A percentile compares a stretch with the other conserved stretches of the same genome.
Evolutionary conservation across 2,888 invertebrate genomes (phyloP).

Genomic region (Netelia virgata): DNA sequence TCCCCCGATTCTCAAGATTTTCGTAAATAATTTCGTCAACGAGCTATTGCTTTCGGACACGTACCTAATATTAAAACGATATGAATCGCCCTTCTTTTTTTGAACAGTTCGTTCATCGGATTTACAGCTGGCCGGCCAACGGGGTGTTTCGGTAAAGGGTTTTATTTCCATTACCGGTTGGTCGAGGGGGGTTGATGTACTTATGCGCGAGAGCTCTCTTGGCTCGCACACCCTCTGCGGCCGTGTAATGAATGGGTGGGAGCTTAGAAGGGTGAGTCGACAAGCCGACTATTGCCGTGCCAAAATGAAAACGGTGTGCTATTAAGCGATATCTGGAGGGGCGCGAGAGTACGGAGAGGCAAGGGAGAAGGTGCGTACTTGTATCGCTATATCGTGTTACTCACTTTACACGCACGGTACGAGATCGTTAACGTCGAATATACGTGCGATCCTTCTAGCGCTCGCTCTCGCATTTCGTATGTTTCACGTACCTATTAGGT

Average conservation of each 20-base stretch:
- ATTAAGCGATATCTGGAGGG: conserved; percentile 8
- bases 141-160: conserved; percentile 16
- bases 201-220: conserved; percentile 4
- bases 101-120: neutral
- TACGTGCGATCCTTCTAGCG: neutral
- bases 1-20: no score
- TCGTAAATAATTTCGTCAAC: no score
- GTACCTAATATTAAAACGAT: no score
- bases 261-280: conserved; percentile 4
- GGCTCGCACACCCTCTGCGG: conserved; percentile 45
- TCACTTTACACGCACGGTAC: neutral
- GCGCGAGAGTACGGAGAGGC: neutral
- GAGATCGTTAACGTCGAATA: neutral
- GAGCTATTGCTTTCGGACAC: no score
- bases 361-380: neutral
- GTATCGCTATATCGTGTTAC: neutral
- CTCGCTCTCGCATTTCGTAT: neutral
- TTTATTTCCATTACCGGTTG: neutral
- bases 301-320: conserved; percentile 38
- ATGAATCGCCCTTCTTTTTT: no score
- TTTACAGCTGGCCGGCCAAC: neutral
- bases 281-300: conserved; percentile 45
- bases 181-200: conserved; percentile 16
- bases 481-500: no score
- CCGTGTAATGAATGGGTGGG: conserved; percentile 5